A percentile compares a stretch with the other conserved stretches of the same genome.
These are phyloP conservation scores for Agriopis marginaria DNA, from an alignment of 2,888 invertebrate species.

Conservation along the genomic window DNA sequence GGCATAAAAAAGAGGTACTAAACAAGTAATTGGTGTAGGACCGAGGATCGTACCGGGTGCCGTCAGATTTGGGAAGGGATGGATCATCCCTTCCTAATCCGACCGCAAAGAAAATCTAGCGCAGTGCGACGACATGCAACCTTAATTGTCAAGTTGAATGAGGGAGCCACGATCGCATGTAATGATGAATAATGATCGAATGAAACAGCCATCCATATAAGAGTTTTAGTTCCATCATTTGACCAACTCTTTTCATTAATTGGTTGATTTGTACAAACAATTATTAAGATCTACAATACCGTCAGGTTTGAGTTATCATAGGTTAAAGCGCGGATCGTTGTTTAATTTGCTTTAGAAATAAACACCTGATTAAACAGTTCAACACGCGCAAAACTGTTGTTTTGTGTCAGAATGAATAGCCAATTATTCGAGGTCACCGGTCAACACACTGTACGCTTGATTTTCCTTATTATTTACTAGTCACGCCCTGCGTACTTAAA, in stretches of 20 bases:
- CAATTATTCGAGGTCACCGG: slow-evolving; percentile 22
- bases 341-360: slow-evolving; percentile 14
- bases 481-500: neutral
- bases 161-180: neutral
- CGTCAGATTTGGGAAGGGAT: too few relatives aligned
- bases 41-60: too few relatives aligned
- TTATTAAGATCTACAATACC: slow-evolving; percentile 13
- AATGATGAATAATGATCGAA: neutral
- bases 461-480: slow-evolving; percentile 24
- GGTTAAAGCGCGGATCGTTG: slow-evolving; percentile 15
- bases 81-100: too few relatives aligned
- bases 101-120: neutral
- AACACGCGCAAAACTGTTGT: slow-evolving; percentile 2
- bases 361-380: slow-evolving; percentile 19
- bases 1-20: too few relatives aligned
- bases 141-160: neutral
- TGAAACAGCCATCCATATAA: neutral
- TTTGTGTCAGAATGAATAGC: slow-evolving; percentile 11
- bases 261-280: slow-evolving; percentile 4
- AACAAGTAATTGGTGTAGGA: too few relatives aligned
- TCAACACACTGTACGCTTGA: neutral
- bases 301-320: slow-evolving; percentile 1
- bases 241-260: neutral
- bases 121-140: neutral
- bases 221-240: neutral